phyloP scores from a whole-genome alignment of 1,140 invertebrate genomes.

The Heliconius congener region DNA sequence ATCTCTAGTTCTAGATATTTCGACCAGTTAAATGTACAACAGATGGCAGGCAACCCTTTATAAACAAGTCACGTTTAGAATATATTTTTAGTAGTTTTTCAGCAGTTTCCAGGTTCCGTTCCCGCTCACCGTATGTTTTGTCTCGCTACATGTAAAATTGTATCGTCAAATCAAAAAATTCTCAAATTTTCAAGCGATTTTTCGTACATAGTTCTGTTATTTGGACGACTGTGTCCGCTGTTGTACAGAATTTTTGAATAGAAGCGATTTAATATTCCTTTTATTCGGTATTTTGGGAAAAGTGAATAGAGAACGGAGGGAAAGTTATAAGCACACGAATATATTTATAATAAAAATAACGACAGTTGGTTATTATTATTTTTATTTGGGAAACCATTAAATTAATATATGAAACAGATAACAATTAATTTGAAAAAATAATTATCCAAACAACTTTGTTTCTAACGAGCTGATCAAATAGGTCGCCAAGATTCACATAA shows the following conservation, averaged over 20 bases:
- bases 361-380: no score
- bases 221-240: background rate
- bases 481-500: no score
- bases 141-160: conserved; percentile 9
- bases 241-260: background rate
- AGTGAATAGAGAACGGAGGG: no score
- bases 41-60: conserved; percentile 28
- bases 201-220: background rate
- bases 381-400: no score
- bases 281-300: background rate
- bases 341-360: no score
- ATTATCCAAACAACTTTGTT: no score
- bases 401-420: no score
- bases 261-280: conserved; percentile 6
- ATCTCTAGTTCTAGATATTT: background rate
- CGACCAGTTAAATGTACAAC: conserved; percentile 2
- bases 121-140: conserved; percentile 32
- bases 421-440: no score
- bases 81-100: conserved; percentile 15
- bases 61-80: conserved; percentile 10
- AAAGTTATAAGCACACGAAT: no score
- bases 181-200: background rate
- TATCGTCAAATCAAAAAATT: background rate
- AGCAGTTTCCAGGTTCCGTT: background rate
- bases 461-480: no score